Conservation (phyloP, 2,797 vertebrate species). For the Myripristis jacobus region DNA sequence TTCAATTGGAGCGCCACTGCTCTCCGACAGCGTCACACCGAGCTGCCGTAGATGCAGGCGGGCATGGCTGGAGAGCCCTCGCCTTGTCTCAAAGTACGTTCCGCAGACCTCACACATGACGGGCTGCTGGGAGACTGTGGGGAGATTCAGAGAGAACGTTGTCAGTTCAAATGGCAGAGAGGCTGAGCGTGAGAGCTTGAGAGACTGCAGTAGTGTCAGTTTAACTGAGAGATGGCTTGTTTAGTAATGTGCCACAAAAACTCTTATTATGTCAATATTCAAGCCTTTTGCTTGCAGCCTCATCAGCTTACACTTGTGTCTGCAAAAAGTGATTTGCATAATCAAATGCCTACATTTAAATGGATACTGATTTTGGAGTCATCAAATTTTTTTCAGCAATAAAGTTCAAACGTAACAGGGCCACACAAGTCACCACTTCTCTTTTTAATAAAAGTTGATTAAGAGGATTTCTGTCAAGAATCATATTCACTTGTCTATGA, state of each 20-base stretch:
- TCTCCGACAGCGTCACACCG: slow-evolving; percentile 77
- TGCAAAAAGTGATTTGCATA: no score
- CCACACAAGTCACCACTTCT: no score
- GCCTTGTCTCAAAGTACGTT: slow-evolving; percentile 77
- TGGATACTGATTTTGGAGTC: no score
- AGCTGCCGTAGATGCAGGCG: slow-evolving; percentile 82
- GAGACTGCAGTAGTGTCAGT: background rate
- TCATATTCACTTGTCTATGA: no score
- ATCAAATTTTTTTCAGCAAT: no score
- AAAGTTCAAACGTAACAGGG: no score
- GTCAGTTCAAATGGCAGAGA: slow-evolving; percentile 11
- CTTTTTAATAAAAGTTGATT: no score
- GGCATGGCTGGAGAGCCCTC: slow-evolving; percentile 83
- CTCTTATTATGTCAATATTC: background rate
- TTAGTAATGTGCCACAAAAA: background rate
- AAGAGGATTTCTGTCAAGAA: no score
- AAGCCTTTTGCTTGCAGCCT: background rate
- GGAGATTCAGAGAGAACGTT: slow-evolving; percentile 22
- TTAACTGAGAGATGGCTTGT: background rate
- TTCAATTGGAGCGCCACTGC: slow-evolving; percentile 79
- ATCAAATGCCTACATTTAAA: no score
- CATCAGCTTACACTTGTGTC: no score
- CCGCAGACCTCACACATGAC: slow-evolving; percentile 81
- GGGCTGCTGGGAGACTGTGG: slow-evolving; percentile 45
- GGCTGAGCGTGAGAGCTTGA: background rate